Base-by-base conservation (phyloP, 2,113 vertebrate species). In the Erythrocercus mccallii region DNA sequence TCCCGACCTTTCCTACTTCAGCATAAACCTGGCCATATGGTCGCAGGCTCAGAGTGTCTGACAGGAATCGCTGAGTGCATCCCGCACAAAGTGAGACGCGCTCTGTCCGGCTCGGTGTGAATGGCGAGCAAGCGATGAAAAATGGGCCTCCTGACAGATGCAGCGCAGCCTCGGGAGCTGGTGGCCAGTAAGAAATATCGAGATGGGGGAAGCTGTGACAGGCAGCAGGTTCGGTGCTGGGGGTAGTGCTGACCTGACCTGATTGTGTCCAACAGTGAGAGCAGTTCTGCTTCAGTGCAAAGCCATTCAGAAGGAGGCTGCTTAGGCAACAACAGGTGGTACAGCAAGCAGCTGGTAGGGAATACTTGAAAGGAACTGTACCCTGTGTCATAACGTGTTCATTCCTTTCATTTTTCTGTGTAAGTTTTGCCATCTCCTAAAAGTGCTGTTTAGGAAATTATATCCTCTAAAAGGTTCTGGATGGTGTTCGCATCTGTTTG, bases 311-410 rank as follows among this genome's bases (percentile, higher is more conserved):
- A 72, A 96, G 95, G 97, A 97, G 97, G 89, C 97, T 92, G 94
- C 97, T 97, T 85, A 91, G 97, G 95, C 93, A 81, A 84, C 96
- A 97, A 97, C 98, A 98, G 98, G 98, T 98, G 98, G 98, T 91
- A 95, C 85, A 87, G 70, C 95, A 95, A 97, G 97, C 97, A 97
- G 98, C 97, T 97, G 97, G 97, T 86, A 91, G 81, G 64, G 95
- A 95, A 77, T 76, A 86, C 93, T 88, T 93, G 86, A 92, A 92
- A 93, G 69, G 94, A 96, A 88, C 79, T 70, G 70, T 90, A 89
- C 78, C 73, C 54, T 58, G 85, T 91, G 81, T 91, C 35, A 33
- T 90, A 94, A 88, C 86, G 27, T 62, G 88, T 88, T 94, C 50
- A 89, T 96, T 95, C 92, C 70, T 90, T 95, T 86, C 23, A 58